Evolutionary conservation across 2,797 vertebrate species (phyloP).

Genomic region (Glossophaga mutica): DNA sequence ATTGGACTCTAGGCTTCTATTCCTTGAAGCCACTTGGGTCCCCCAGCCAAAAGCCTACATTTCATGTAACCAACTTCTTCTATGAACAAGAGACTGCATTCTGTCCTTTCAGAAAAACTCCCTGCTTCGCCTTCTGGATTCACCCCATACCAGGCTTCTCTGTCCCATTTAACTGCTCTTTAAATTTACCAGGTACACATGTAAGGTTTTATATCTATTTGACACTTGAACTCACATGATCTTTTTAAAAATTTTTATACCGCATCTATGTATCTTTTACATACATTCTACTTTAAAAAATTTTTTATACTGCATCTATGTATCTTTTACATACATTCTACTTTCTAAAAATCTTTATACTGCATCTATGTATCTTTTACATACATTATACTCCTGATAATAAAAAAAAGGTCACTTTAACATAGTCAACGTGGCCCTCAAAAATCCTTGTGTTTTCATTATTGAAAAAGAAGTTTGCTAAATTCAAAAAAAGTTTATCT

Average conservation of each 20-base stretch:
- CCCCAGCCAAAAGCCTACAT: not conserved
- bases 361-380: too few species aligned
- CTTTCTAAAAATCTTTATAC: too few species aligned
- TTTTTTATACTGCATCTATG: too few species aligned
- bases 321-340: too few species aligned
- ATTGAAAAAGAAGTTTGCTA: not conserved
- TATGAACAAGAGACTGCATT: not conserved
- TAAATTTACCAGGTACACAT: not conserved
- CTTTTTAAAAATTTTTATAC: not conserved
- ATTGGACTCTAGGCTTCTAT: not conserved
- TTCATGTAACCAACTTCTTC: not conserved
- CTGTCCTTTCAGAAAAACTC: slow-evolving; percentile 4
- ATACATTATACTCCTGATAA: not conserved
- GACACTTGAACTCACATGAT: not conserved
- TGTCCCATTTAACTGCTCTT: not conserved
- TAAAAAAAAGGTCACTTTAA: slow-evolving; percentile 7
- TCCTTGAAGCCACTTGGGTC: not conserved
- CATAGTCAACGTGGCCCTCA: not conserved
- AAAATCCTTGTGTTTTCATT: slow-evolving; percentile 7
- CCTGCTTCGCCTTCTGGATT: not conserved
- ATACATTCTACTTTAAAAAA: too few species aligned
- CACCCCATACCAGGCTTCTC: not conserved
- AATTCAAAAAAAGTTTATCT: slow-evolving; percentile 12
- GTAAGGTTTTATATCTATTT: not conserved
- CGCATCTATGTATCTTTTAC: not conserved